Evolutionary conservation across 64 coral and sea anemone species (phyloP), one percentile per base, ranked within the genome.

Genomic region (Pocillopora damicornis): DNA sequence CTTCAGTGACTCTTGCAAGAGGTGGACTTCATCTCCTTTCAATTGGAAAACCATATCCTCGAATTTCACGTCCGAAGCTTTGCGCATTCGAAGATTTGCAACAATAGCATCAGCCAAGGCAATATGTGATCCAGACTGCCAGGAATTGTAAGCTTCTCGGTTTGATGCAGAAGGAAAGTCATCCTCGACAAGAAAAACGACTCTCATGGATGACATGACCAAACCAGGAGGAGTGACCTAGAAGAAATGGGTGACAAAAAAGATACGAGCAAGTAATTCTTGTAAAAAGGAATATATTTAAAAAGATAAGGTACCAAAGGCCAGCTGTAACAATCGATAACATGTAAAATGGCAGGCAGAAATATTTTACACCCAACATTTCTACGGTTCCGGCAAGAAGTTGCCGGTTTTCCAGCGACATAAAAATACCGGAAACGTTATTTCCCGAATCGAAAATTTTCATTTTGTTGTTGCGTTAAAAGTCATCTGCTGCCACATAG

Each of bases 1-100:
- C 76, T 90, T 89, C 60, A 96, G 79, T 20, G 73, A 78, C 22
- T 82, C 76, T 58, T 82, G 87, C 2, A 87, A 4, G n/a, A 72
- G 76, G 22, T 66, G 79, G 17, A 76, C 22, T 51, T 76, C 79
- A 1, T 81, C 81, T 17, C 36, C 74, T 73, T 57, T 73, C 1
- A 96, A 37, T 73, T 76, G 76, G 13, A 96, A 37, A 90, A 93
- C 38, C 14, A 35, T 96, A 78, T 87, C 90, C 10, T 77, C 75
- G 84, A 88, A 96, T 22, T 78, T 77, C 60, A 96, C 89, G 63
- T 96, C 94, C 7, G 94, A 96, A 38, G 94, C 91, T 76, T 90
- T 92, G 13, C 94, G 79, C 58, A 83, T 96, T 72, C 62, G 78
- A 56, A 96, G 94, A 61, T 96, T 96, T 42, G 87, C 76, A 76